A percentile compares a stretch with the other conserved stretches of the same genome.
These are phyloP conservation scores for Semaprochilodus insignis DNA, from an alignment of 2,797 vertebrate species.

Conservation along the genomic window DNA sequence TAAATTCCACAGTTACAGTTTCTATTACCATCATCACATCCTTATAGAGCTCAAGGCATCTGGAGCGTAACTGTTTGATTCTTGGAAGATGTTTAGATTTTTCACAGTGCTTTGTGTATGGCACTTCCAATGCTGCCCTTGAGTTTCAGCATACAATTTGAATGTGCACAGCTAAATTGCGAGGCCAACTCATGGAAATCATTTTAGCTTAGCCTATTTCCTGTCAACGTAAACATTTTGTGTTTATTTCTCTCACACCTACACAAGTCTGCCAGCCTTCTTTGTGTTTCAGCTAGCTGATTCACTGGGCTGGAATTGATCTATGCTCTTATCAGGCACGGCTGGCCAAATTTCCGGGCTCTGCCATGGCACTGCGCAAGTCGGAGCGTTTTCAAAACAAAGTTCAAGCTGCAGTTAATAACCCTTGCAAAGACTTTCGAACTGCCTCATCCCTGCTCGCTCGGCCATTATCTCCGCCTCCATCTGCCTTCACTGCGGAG, in stretches of 20 bases:
- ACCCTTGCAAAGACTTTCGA: slow-evolving; percentile 17
- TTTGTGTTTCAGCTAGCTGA: not conserved
- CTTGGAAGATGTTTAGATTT: too few species aligned
- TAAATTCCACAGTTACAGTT: too few species aligned
- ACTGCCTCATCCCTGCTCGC: slow-evolving; percentile 3
- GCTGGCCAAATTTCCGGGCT: not conserved
- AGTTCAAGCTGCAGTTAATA: slow-evolving; percentile 37
- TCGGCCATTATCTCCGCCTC: slow-evolving; percentile 12
- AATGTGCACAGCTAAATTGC: slow-evolving; percentile 18
- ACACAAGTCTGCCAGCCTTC: not conserved
- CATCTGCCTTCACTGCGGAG: slow-evolving; percentile 27
- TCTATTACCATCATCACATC: too few species aligned
- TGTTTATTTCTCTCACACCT: slow-evolving; percentile 8
- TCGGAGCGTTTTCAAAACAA: slow-evolving; percentile 23
- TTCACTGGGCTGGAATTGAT: not conserved
- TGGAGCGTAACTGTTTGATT: too few species aligned
- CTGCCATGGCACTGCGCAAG: not conserved
- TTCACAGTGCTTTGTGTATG: too few species aligned
- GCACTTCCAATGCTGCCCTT: too few species aligned
- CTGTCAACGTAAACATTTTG: not conserved
- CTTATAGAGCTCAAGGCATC: too few species aligned
- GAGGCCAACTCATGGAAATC: slow-evolving; percentile 15
- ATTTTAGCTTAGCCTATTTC: not conserved
- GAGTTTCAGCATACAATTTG: not conserved
- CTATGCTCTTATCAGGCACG: not conserved